Conservation (phyloP, 1,140 invertebrate species). For the Sarcophaga peregrina region DNA sequence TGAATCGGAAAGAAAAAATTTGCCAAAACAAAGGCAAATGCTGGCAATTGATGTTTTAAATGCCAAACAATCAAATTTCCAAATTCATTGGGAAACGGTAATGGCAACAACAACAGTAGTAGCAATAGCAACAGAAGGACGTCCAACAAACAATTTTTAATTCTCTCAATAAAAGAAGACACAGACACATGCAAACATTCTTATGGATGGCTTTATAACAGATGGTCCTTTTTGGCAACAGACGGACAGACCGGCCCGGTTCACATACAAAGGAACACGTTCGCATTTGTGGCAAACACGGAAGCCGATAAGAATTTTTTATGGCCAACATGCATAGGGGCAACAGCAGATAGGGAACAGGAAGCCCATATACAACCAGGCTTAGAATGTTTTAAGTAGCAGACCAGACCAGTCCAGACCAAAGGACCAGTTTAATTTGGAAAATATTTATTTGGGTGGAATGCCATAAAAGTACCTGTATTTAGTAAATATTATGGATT, state of each 20-base stretch:
- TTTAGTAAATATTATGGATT: conserved; percentile 27
- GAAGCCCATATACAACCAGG: too few relatives aligned
- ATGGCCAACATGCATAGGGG: background rate
- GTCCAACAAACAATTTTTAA: background rate
- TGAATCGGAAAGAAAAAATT: too few relatives aligned
- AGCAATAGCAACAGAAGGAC: background rate
- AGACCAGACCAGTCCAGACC: background rate
- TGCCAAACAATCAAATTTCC: conserved; percentile 24
- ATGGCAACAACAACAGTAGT: background rate
- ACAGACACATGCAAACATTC: too few relatives aligned
- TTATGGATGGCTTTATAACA: background rate
- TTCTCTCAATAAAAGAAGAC: background rate
- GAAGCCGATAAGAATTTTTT: conserved; percentile 7
- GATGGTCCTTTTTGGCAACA: background rate
- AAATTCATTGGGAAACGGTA: background rate
- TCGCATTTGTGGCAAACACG: background rate
- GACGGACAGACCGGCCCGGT: background rate
- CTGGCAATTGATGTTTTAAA: conserved; percentile 10
- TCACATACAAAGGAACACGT: background rate
- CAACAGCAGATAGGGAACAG: background rate
- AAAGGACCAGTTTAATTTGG: background rate
- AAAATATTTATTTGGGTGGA: background rate
- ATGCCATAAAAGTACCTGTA: conserved; percentile 23
- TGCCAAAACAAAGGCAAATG: background rate
- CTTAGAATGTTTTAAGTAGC: too few relatives aligned